phyloP scores from a whole-genome alignment of 2,888 invertebrate species.

The Clunio marinus region DNA sequence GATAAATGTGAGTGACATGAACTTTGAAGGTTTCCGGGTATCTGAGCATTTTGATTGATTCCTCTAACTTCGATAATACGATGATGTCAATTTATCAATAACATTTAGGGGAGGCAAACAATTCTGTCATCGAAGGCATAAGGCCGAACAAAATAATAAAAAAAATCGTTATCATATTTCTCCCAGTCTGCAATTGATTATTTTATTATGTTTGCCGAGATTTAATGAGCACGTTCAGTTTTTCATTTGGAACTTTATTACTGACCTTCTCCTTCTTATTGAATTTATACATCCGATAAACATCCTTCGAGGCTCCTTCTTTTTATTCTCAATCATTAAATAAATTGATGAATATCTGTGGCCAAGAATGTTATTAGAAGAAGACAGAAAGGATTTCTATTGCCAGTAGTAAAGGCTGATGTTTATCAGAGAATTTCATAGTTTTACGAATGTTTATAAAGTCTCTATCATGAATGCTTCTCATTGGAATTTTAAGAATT shows the following conservation, averaged over 20 bases:
- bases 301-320: not conserved
- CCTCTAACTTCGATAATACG: too few relatives aligned
- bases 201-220: not conserved
- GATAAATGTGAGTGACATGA: too few relatives aligned
- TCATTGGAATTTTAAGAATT: too few relatives aligned
- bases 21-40: not conserved
- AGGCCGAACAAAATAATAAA: too few relatives aligned
- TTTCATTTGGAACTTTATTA: conserved; percentile 8
- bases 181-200: not conserved
- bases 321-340: not conserved
- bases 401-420: too few relatives aligned
- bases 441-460: too few relatives aligned
- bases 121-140: not conserved
- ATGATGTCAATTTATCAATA: conserved; percentile 20
- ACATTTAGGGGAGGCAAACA: not conserved
- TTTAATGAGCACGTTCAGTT: conserved; percentile 33
- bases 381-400: too few relatives aligned
- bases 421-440: too few relatives aligned
- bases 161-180: conserved; percentile 16
- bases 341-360: conserved; percentile 34
- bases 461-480: too few relatives aligned
- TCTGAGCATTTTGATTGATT: not conserved
- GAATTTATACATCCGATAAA: too few relatives aligned
- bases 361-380: conserved; percentile 21
- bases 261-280: not conserved